These are phyloP conservation scores for Cynocephalus volans DNA, from an alignment of 2,113 vertebrate species.

Conservation along the genomic window DNA sequence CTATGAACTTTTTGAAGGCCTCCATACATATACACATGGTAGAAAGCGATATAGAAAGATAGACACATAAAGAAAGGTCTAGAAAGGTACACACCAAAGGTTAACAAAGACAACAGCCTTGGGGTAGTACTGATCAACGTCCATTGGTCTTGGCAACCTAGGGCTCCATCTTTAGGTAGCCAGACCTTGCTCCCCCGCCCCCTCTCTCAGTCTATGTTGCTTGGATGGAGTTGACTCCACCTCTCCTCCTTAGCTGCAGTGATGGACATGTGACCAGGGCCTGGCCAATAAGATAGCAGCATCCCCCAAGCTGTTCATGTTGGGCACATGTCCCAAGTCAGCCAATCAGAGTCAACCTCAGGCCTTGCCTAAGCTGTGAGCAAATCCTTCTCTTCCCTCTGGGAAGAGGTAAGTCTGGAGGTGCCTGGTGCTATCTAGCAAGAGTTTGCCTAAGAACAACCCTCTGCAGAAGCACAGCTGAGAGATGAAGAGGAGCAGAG, in stretches of 20 bases:
- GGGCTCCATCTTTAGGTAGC: background rate
- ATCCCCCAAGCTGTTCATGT: rapidly evolving
- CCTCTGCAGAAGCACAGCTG: background rate
- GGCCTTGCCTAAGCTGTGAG: background rate
- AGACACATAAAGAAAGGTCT: background rate
- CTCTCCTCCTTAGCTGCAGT: too few relatives aligned
- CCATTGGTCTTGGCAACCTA: background rate
- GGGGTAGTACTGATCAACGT: background rate
- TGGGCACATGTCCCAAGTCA: background rate
- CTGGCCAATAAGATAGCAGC: background rate
- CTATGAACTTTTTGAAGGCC: too few relatives aligned
- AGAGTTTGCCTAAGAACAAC: background rate
- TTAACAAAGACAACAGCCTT: background rate
- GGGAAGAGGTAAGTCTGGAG: background rate
- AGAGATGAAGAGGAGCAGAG: background rate
- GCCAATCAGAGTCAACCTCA: background rate
- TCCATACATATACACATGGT: background rate
- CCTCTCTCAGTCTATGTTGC: background rate
- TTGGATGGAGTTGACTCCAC: background rate
- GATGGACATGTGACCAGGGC: background rate
- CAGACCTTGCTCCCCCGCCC: too few relatives aligned
- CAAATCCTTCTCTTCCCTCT: background rate
- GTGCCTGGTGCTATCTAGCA: background rate
- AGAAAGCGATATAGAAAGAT: background rate
- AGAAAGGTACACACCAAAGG: background rate